Conservation (phyloP, 2,888 invertebrate species). For the Agapostemon virescens region DNA sequence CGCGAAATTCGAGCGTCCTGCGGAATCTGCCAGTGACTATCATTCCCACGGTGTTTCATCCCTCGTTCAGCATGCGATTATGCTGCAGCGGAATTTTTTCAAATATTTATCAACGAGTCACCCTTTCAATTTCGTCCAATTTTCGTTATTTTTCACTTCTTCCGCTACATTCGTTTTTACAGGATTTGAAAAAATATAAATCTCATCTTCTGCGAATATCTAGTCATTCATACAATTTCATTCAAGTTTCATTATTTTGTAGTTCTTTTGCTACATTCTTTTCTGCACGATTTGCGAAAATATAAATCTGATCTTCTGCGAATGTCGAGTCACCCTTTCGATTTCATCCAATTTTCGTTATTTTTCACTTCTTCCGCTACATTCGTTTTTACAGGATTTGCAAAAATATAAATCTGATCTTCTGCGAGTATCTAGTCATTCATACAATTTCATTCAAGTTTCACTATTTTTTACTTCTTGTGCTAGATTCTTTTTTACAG, state of each 20-base stretch:
- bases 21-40: slow-evolving; percentile 32
- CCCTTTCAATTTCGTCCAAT: background rate
- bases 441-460: too few species aligned
- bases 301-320: too few species aligned
- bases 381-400: background rate
- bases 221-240: too few species aligned
- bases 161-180: background rate
- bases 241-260: too few species aligned
- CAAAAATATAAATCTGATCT: too few species aligned
- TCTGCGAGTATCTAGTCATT: too few species aligned
- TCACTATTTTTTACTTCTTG: too few species aligned
- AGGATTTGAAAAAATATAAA: too few species aligned
- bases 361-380: background rate
- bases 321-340: background rate
- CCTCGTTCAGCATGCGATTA: background rate
- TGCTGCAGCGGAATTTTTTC: background rate
- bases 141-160: background rate
- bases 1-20: slow-evolving; percentile 39
- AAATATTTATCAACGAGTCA: background rate
- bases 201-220: too few species aligned
- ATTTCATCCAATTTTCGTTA: background rate
- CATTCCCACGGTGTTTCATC: slow-evolving; percentile 8
- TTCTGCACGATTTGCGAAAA: too few species aligned
- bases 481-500: too few species aligned
- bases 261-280: too few species aligned